Evolutionary conservation across 2,797 vertebrate genomes (phyloP), one percentile per base, ranked within the genome.

Genomic region (Sebastes variabilis): DNA sequence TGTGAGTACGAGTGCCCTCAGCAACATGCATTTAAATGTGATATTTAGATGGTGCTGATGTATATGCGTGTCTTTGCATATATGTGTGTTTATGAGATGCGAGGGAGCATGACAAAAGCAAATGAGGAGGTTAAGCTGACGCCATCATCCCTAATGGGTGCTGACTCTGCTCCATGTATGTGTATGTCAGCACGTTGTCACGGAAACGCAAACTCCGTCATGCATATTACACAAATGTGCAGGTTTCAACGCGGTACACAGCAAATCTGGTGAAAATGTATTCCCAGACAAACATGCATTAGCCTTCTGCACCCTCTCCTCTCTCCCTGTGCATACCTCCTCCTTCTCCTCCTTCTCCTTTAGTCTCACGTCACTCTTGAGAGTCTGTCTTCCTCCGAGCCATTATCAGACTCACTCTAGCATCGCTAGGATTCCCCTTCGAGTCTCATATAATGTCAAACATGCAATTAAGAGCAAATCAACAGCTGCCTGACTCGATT

Each of bases 381-480:
- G n/a, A 13, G n/a, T 55, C 22, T 36, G 20, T 69, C 32, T 71
- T 65, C 72, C 68, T 84, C 58, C 8, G 8, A 72, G 34, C 67
- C 66, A 55, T 83, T 84, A 80, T 79, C 88, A 70, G 24, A 79
- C 60, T 81, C 77, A 32, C 65, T 81, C 59, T 38, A 66, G 52
- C 77, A 55, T 82, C 29, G 42, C 75, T 29, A 3, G 27, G 59
- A 88, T 89, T 83, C 83, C 86, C 88, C 88, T 85, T 83, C 60
- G 18, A 76, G 73, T 72, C 79, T 79, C 75, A 77, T 85, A 82
- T 84, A 79, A 93, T 84, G 90, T 92, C 90, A 93, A 89, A 91
- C 84, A 86, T 77, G 72, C 82, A 89, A 94, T 93, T 90, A 92
- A 79, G 77, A 86, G 76, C 78, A 74, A 83, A 77, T 88, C 84